A percentile compares a stretch with the other conserved stretches of the same genome.
phyloP scores from a whole-genome alignment of 2,797 vertebrate genomes.

The Tokudaia tokunoshimensis region DNA sequence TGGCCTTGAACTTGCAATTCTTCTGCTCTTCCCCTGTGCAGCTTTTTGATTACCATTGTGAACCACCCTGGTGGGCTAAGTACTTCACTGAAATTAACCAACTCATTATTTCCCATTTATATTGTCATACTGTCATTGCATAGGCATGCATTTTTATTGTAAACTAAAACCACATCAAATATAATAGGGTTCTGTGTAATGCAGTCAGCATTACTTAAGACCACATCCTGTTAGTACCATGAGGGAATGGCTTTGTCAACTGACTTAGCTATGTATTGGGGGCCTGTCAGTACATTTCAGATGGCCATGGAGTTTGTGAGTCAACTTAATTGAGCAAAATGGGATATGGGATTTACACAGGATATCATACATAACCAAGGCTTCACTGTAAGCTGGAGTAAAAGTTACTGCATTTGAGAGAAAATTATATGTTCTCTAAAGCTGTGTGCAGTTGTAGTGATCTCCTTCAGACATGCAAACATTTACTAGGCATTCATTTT shows the following conservation, averaged over 20 bases:
- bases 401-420: constrained; percentile 76
- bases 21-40: neutral
- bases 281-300: constrained; percentile 54
- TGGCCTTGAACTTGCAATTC: neutral
- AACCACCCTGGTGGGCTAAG: neutral
- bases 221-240: constrained; percentile 32
- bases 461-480: constrained; percentile 82
- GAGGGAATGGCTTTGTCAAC: constrained; percentile 20
- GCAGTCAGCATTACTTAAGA: neutral
- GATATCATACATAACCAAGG: constrained; percentile 54
- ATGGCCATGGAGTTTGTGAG: constrained; percentile 26
- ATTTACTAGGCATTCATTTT: constrained; percentile 85
- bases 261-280: neutral
- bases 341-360: constrained; percentile 45
- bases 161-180: constrained; percentile 58
- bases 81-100: constrained; percentile 32
- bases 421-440: constrained; percentile 77
- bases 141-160: neutral
- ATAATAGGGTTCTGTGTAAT: constrained; percentile 37
- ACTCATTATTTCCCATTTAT: constrained; percentile 56
- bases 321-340: constrained; percentile 45
- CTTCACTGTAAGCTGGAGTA: constrained; percentile 53
- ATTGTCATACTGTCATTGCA: neutral
- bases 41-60: neutral
- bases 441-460: constrained; percentile 68